Percentiles rank a stretch among this genome's conserved stretches.
These are phyloP conservation scores for Anthoscopus minutus DNA, from an alignment of 2,113 vertebrate genomes.

Conservation along the genomic window DNA sequence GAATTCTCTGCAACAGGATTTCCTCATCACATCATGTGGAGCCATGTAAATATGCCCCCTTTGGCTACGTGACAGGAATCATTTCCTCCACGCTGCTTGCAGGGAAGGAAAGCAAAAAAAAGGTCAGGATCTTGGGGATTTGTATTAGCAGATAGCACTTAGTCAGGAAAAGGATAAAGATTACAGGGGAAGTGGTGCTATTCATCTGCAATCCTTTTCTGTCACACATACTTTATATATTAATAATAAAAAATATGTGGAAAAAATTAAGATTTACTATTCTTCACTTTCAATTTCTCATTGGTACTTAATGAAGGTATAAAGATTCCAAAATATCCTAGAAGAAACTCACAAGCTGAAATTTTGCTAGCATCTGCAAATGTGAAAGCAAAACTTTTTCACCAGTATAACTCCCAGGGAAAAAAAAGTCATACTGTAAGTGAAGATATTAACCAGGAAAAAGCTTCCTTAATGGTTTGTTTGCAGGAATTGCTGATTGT, in stretches of 20 bases:
- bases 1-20: conserved; percentile 57
- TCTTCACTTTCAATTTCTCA: conserved; percentile 8
- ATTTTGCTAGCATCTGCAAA: background rate
- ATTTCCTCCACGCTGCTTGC: conserved; percentile 53
- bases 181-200: background rate
- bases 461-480: background rate
- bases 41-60: conserved; percentile 58
- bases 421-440: background rate
- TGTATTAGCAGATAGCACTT: conserved; percentile 39
- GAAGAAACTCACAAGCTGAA: background rate
- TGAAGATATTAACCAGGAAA: background rate
- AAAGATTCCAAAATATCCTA: background rate
- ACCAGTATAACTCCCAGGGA: background rate
- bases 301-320: background rate
- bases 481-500: background rate
- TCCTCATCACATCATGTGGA: conserved; percentile 55
- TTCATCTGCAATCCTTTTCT: conserved; percentile 16
- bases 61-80: conserved; percentile 58
- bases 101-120: conserved; percentile 49
- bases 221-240: background rate
- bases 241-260: background rate
- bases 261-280: background rate
- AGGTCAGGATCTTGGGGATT: conserved; percentile 45
- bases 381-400: background rate
- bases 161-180: conserved; percentile 43